phyloP scores from a whole-genome alignment of 2,888 invertebrate genomes.

The Torymus aiolomorphi region DNA sequence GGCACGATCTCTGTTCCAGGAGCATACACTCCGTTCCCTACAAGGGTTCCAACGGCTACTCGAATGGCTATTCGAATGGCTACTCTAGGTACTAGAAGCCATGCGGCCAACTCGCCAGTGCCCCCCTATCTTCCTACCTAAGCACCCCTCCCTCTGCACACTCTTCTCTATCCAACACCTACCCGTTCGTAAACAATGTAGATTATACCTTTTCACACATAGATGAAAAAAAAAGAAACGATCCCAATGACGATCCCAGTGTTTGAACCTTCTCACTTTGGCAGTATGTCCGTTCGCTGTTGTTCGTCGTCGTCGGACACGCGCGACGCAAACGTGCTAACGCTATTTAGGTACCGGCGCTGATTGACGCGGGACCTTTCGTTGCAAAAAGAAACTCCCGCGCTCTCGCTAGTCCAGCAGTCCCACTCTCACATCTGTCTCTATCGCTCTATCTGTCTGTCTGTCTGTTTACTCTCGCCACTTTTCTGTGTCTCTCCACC shows the following conservation, averaged over 20 bases:
- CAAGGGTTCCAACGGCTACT: constrained; percentile 76
- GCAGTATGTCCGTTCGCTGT: constrained; percentile 32
- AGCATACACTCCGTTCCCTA: constrained; percentile 76
- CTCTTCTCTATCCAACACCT: not conserved
- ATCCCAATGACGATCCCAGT: too few relatives aligned
- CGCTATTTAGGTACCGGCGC: constrained; percentile 55
- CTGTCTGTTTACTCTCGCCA: constrained; percentile 32
- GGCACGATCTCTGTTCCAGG: constrained; percentile 75
- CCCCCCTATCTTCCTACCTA: constrained; percentile 34
- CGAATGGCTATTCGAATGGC: constrained; percentile 75
- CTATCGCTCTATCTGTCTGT: constrained; percentile 45
- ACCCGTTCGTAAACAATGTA: constrained; percentile 9
- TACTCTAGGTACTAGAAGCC: constrained; percentile 76
- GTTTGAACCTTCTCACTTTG: not conserved
- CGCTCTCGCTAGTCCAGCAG: constrained; percentile 66
- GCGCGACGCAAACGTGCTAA: constrained; percentile 17
- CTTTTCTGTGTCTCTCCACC: constrained; percentile 22
- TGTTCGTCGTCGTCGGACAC: constrained; percentile 52
- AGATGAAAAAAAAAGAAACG: too few relatives aligned
- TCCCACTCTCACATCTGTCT: constrained; percentile 57
- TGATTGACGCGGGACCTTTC: constrained; percentile 53
- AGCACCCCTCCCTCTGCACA: constrained; percentile 19
- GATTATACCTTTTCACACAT: not conserved
- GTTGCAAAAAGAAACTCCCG: constrained; percentile 55
- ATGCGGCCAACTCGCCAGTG: constrained; percentile 67